Evolutionary conservation across 2,888 invertebrate species (phyloP), one percentile per base, ranked within the genome.

Genomic region (Congeria kusceri): DNA sequence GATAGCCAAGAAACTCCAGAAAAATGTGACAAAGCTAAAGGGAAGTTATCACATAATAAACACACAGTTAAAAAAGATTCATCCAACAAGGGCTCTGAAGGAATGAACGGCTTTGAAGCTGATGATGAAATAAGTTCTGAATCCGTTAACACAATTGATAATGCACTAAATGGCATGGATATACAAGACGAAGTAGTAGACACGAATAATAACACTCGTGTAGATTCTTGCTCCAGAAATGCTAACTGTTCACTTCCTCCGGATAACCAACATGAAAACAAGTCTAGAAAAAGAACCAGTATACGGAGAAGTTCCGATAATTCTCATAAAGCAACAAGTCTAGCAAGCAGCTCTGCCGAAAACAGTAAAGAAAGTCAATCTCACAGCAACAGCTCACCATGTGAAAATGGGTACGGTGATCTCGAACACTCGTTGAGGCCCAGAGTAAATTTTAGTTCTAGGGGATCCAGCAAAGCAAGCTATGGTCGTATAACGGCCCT

Each of bases 401-500:
- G 9, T 15, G 13, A 9, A 39, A 39, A 39, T 39, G 39, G 39
- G 39, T 15, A 39, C 39, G 1, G 39, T 39, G 39, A 39, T 13
- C 39, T 13, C 1, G 39, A 39, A 39, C 39, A 39, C 27, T 25
- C 25, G 56, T 29, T 23, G 44, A 56, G 53, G 11, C 53, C 23
- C 1, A 53, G 53, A 20, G 49, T 32, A 47, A 27, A 65, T 27
- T 7, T 47, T 47, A 56, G 66, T 18, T 66, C 66, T 9, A 25
- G 56, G n/a, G 64, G 58, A 29, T 72, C 69, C 20, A 74, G 75
- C 62, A 80, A 79, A 65, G 79, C 81, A 57, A 84, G 80, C 44
- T 82, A 82, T 63, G 83, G 79, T 44, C 68, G 82, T 23, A 73
- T 76, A 28, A 81, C 84, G n/a, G 68, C 57, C 20, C 69, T 83